A percentile compares a stretch with the other conserved stretches of the same genome.
These are phyloP conservation scores for Hermaeophaga mercurialis DNA, from an alignment of 2,888 invertebrate species.

Conservation along the genomic window DNA sequence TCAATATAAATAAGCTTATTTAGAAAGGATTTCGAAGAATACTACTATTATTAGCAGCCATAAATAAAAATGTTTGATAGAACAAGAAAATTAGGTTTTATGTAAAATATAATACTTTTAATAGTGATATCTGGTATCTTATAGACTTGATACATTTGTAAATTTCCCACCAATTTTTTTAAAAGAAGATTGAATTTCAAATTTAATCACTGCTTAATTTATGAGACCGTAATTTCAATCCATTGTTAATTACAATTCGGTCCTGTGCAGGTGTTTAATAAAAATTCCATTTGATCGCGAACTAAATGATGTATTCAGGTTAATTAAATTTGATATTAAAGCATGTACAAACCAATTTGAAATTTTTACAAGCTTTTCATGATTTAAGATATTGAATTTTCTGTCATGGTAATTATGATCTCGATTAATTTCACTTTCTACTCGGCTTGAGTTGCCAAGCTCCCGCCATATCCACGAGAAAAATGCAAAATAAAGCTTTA, in stretches of 20 bases:
- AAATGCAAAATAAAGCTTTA: constrained; percentile 6
- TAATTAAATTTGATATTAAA: constrained; percentile 12
- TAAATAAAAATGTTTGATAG: too few species aligned
- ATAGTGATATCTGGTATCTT: too few species aligned
- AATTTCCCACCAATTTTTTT: too few species aligned
- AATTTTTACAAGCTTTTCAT: constrained; percentile 9
- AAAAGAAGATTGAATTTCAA: too few species aligned
- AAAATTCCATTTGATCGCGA: neutral
- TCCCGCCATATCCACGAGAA: neutral
- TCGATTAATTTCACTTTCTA: constrained; percentile 17
- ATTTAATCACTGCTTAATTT: too few species aligned
- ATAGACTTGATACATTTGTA: too few species aligned
- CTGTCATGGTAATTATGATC: constrained; percentile 6
- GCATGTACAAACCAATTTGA: constrained; percentile 7
- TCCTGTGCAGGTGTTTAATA: neutral
- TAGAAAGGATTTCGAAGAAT: too few species aligned
- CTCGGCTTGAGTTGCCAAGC: constrained; percentile 13
- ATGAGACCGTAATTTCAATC: neutral
- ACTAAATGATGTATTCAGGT: constrained; percentile 14
- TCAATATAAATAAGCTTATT: constrained; percentile 14
- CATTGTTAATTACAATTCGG: neutral
- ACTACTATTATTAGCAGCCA: too few species aligned
- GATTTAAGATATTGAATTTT: constrained; percentile 11
- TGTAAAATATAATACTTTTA: too few species aligned
- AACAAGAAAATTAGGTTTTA: too few species aligned